Percentiles rank a stretch among this genome's conserved stretches.
phyloP scores from a whole-genome alignment of 2,113 vertebrate species.

The Xyrauchen texanus region DNA sequence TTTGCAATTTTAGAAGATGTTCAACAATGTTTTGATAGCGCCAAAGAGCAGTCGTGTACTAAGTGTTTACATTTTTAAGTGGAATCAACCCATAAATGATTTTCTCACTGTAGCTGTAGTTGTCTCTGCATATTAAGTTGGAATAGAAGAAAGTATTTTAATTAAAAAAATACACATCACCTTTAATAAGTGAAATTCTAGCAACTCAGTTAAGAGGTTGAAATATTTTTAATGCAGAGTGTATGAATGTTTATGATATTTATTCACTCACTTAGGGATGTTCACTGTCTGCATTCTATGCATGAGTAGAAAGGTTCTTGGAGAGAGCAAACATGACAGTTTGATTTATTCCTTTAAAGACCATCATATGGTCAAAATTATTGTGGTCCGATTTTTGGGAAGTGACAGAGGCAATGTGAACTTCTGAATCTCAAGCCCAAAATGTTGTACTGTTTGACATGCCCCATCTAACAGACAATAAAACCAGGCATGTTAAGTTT shows the following conservation, averaged over 20 bases:
- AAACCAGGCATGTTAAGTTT: slow-evolving; percentile 16
- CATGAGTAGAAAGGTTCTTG: not conserved
- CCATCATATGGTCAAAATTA: slow-evolving; percentile 37
- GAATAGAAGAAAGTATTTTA: too few species aligned
- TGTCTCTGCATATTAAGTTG: too few species aligned
- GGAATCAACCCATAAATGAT: too few species aligned
- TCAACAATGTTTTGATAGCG: too few species aligned
- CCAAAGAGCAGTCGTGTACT: too few species aligned
- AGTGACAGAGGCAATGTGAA: slow-evolving; percentile 23
- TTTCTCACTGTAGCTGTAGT: too few species aligned
- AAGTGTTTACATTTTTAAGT: too few species aligned
- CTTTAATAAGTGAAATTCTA: too few species aligned
- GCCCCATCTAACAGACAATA: slow-evolving; percentile 17
- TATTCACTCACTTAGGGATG: not conserved
- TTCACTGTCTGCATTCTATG: not conserved
- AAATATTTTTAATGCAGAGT: not conserved
- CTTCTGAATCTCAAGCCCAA: slow-evolving; percentile 15
- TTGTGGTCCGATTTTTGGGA: slow-evolving; percentile 35
- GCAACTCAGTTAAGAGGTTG: too few species aligned
- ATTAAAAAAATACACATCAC: too few species aligned
- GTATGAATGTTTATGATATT: not conserved
- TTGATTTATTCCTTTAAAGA: slow-evolving; percentile 39
- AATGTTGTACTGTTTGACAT: slow-evolving; percentile 8
- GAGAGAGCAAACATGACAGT: slow-evolving; percentile 18
- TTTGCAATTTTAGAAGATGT: too few species aligned